Conservation (phyloP, 37 sponge, comb jelly and placozoan species). For the Tethya wilhelma region DNA sequence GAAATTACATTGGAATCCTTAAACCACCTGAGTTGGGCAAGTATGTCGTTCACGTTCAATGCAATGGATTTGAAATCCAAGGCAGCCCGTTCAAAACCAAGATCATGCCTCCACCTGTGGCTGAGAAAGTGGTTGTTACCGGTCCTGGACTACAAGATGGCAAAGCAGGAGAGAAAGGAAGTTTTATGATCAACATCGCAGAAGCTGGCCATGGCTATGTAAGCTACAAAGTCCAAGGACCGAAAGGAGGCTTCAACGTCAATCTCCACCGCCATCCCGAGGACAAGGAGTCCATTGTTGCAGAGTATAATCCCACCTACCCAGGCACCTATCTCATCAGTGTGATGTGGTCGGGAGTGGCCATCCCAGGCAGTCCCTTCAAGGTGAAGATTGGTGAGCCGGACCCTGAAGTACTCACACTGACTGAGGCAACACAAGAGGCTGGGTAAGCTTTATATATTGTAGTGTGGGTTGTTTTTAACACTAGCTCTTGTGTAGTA, state of each 20-base stretch:
- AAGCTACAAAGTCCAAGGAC: constrained; percentile 72
- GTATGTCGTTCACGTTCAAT: constrained; percentile 65
- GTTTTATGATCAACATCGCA: constrained; percentile 55
- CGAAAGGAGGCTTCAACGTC: constrained; percentile 72
- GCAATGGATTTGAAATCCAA: constrained; percentile 64
- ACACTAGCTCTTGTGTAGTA: no score
- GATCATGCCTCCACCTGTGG: constrained; percentile 57
- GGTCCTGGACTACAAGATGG: constrained; percentile 64
- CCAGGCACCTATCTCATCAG: constrained; percentile 62
- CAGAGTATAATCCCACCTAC: constrained; percentile 68
- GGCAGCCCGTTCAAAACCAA: constrained; percentile 84
- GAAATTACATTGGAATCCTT: constrained; percentile 1
- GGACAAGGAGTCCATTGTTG: constrained; percentile 48
- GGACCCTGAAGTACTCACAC: not conserved
- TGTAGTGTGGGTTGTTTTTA: no score
- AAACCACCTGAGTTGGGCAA: constrained; percentile 58
- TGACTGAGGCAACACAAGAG: no score
- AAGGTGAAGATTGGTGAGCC: constrained; percentile 36
- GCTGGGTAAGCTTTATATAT: no score
- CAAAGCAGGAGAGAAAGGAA: constrained; percentile 46
- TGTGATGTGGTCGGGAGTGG: constrained; percentile 75
- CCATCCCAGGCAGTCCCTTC: constrained; percentile 82
- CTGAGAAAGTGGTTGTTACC: constrained; percentile 64
- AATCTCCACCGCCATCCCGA: constrained; percentile 45
- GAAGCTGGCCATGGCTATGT: constrained; percentile 80